phyloP scores from a whole-genome alignment of 2,113 vertebrate species.

The Actenoides hombroni region DNA sequence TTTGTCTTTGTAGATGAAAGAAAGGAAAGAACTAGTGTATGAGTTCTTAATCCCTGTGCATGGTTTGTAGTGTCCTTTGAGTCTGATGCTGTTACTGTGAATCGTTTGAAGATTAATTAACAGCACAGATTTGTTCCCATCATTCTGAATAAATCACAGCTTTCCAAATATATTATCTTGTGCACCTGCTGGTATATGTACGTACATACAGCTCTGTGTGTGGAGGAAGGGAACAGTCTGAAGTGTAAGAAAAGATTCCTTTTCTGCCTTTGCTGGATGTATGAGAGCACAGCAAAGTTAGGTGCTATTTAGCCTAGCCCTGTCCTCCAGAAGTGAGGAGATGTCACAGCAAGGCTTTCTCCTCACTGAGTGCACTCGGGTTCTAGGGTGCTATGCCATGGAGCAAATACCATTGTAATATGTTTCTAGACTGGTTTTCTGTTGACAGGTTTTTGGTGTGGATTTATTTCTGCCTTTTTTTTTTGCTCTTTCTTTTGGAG shows the following conservation, averaged over 20 bases:
- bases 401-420: not conserved
- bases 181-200: not conserved
- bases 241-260: not conserved
- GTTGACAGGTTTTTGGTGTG: not conserved
- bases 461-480: not conserved
- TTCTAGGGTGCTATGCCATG: not conserved
- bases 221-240: not conserved
- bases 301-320: not conserved
- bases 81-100: not conserved
- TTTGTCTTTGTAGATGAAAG: not conserved
- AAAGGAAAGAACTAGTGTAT: not conserved
- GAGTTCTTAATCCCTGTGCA: not conserved
- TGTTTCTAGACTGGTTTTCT: not conserved
- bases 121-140: not conserved
- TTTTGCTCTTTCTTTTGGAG: not conserved
- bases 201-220: not conserved
- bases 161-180: not conserved
- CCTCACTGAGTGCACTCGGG: not conserved
- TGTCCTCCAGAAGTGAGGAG: not conserved
- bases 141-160: not conserved
- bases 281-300: not conserved
- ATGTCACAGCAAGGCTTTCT: not conserved
- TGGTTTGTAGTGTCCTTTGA: not conserved
- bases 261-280: not conserved
- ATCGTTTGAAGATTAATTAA: not conserved